Percentiles rank a stretch among this genome's conserved stretches.
Evolutionary conservation across 1,140 invertebrate genomes (phyloP).

Genomic region (Augochlora pura): DNA sequence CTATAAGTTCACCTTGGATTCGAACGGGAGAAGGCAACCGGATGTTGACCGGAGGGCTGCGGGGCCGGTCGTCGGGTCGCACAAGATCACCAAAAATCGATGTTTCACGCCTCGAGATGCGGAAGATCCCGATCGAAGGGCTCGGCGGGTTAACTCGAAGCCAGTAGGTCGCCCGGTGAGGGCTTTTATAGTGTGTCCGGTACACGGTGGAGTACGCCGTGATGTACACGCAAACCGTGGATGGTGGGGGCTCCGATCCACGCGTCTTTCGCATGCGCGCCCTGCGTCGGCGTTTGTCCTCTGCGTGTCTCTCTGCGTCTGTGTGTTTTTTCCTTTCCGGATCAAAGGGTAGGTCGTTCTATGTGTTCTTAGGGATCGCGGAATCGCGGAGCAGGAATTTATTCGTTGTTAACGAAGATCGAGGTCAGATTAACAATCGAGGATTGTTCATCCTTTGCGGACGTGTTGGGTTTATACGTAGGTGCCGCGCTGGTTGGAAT

Average conservation of each 20-base stretch:
- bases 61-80: background rate
- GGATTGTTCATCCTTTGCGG: too few relatives aligned
- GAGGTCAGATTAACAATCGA: too few relatives aligned
- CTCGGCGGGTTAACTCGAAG: slow-evolving; percentile 50
- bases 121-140: slow-evolving; percentile 46
- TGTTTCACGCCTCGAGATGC: background rate
- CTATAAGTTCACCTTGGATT: background rate
- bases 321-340: background rate
- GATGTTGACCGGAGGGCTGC: too few relatives aligned
- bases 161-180: slow-evolving; percentile 9
- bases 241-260: slow-evolving; percentile 31
- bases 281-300: slow-evolving; percentile 55
- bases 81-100: slow-evolving; percentile 28
- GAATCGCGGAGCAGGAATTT: background rate
- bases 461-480: too few relatives aligned
- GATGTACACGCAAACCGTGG: background rate
- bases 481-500: too few relatives aligned
- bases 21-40: background rate
- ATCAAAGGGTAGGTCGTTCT: background rate
- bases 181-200: slow-evolving; percentile 53
- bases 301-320: too few relatives aligned
- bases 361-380: background rate
- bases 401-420: too few relatives aligned
- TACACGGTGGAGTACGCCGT: slow-evolving; percentile 15
- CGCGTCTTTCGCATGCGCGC: slow-evolving; percentile 51